Percentiles rank a stretch among this genome's conserved stretches.
These are phyloP conservation scores for Hemicordylus capensis DNA, from an alignment of 2,113 vertebrate species.

Conservation along the genomic window DNA sequence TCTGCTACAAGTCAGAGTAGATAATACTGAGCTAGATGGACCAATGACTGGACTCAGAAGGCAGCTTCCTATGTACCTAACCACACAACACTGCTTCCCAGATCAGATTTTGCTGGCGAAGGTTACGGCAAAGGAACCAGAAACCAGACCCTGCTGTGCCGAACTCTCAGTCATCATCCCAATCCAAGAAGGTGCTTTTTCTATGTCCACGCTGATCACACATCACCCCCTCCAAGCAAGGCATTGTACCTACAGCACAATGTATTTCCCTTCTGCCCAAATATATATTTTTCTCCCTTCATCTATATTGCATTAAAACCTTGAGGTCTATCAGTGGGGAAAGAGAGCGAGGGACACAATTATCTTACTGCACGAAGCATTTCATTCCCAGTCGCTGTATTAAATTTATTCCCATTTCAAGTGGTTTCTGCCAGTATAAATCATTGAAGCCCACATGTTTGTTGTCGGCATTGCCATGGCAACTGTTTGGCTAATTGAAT, in stretches of 20 bases:
- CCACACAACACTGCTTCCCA: too few species aligned
- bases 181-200: constrained; percentile 43
- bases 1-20: too few species aligned
- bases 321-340: constrained; percentile 57
- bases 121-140: constrained; percentile 46
- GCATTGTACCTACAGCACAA: constrained; percentile 50
- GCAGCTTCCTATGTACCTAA: too few species aligned
- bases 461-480: constrained; percentile 71
- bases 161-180: constrained; percentile 51
- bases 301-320: constrained; percentile 65
- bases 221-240: constrained; percentile 43
- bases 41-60: too few species aligned
- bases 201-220: constrained; percentile 55
- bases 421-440: constrained; percentile 74
- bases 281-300: constrained; percentile 52
- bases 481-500: constrained; percentile 81
- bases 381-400: constrained; percentile 76
- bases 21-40: too few species aligned
- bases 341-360: constrained; percentile 57
- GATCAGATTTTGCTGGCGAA: too few species aligned
- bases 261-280: constrained; percentile 38
- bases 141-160: constrained; percentile 53
- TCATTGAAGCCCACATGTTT: constrained; percentile 80
- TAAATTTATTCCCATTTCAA: constrained; percentile 80
- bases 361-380: constrained; percentile 74